Evolutionary conservation across 2,888 invertebrate genomes (phyloP).

Genomic region (Drosophila sordidapex): DNA sequence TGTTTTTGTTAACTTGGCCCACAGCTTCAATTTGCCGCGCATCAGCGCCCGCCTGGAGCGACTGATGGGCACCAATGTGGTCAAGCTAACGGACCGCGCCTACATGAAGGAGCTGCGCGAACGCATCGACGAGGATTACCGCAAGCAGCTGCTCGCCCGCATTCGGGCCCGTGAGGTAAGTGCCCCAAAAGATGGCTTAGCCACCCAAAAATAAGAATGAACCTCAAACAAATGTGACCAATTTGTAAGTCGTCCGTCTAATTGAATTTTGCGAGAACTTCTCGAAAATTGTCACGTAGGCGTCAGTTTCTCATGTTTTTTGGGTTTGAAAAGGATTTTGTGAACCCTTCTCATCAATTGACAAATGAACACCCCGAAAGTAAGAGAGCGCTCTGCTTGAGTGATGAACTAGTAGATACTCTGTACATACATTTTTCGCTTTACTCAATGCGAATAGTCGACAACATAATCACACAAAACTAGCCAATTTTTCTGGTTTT

Average conservation of each 20-base stretch:
- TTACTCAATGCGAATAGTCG: too few species aligned
- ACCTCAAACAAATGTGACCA: constrained; percentile 56
- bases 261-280: constrained; percentile 64
- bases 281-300: constrained; percentile 44
- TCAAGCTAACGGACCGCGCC: constrained; percentile 88
- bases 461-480: not conserved
- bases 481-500: not conserved
- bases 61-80: constrained; percentile 86
- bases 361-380: not conserved
- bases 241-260: constrained; percentile 63
- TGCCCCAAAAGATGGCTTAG: constrained; percentile 12
- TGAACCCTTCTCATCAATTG: not conserved
- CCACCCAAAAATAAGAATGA: not conserved
- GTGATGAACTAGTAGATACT: not conserved
- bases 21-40: constrained; percentile 84
- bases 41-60: constrained; percentile 84
- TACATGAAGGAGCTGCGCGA: constrained; percentile 88
- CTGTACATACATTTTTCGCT: not conserved
- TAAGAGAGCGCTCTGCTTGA: not conserved
- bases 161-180: constrained; percentile 87
- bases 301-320: constrained; percentile 20
- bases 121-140: constrained; percentile 87
- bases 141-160: constrained; percentile 86
- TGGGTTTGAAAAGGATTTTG: constrained; percentile 15
- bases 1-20: constrained; percentile 13